Base-by-base conservation (phyloP, 2,888 invertebrate genomes). In the Sipunculus nudus region DNA sequence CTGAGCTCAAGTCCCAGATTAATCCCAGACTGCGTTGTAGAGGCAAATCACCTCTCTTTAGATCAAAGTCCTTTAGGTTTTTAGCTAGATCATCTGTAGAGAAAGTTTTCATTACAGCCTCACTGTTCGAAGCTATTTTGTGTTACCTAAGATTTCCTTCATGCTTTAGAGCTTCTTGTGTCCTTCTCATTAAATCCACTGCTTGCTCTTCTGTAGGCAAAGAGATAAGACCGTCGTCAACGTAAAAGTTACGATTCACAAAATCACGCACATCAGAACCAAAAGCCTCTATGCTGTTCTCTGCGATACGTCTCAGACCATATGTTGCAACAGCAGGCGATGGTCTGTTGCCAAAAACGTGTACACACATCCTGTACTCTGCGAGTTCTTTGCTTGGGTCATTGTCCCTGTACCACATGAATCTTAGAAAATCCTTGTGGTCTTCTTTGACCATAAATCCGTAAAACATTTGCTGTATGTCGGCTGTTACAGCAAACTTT, bases 381-480 rank as follows among this genome's bases (percentile, higher is more conserved):
- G 63, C 50, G 3, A 70, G 38, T 2, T 49, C 47, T 16, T 63
- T 55, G 16, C 21, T 73, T 72, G 3, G 73, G 72, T 54, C 63
- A 59, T 5, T 69, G 39, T 53, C 47, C 26, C 26, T 23, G 47
- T 25, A 67, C 70, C 71, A 71, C 1, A 66, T 39, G 53, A 71
- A 70, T 21, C 67, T 45, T 66, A 67, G 61, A 72, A 72, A n/a
- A 70, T 70, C 6, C 67, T 68, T 32, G 69, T 66, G 70, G 70
- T 72, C 56, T 70, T 48, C 1, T 67, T 63, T 45, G 59, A 16
- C 3, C 72, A 61, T 13, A 40, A 69, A 61, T 21, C 32, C 38
- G 39, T 68, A 59, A 31, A 69, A 69, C 65, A 70, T 69, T 29
- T 66, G 65, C 32, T 69, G 32, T 10, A 68, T 63, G 40, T 69